Base-by-base conservation (phyloP, 1,140 invertebrate species). In the Drosophila ohnishii region DNA sequence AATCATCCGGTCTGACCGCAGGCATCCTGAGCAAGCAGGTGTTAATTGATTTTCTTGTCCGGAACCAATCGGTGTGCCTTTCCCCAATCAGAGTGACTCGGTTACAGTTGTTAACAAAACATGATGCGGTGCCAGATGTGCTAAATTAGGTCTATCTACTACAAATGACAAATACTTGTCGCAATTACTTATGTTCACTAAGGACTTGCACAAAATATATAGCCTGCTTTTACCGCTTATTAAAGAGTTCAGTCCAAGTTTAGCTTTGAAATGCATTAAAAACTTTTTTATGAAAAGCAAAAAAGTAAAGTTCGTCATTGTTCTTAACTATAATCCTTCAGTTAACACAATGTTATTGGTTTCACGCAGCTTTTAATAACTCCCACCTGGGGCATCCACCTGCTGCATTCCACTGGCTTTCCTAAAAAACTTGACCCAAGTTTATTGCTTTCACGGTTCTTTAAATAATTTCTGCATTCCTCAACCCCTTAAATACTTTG, bases 281-380 rank as follows among this genome's bases (percentile, higher is more conserved):
- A 64, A 61, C 55, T 64, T 64, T 63, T 64, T 61, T 7, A 16
- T 48, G 19, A 8, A 22, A 16, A 48, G 25, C 47, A 65, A 25
- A 32, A 32, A n/a, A 28, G 16, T 3, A 7, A 44, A 71, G 53
- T 59, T 47, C 13, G 19, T 2, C 30, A 35, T 75, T 75, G 34
- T 59, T 58, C 19, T 40, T 32, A 56, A 51, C 22, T 58, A 44
- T 8, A 32, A 39, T 30, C n/a, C 3, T 35, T 34, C 10, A 40
- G 45, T 53, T 71, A 19, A 19, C 25, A 63, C 83, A 87, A 82
- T 72, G 75, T 72, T 87, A 86, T 86, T 66, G 77, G 50, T 81
- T 86, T 75, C 83, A 70, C 25, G 55, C 51, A 72, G 69, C 19
- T 71, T 69, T 72, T 80, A 71, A 61, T 67, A 66, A 75, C 22